Base-by-base conservation (phyloP, 2,113 vertebrate species). In the Odontesthes bonariensis region DNA sequence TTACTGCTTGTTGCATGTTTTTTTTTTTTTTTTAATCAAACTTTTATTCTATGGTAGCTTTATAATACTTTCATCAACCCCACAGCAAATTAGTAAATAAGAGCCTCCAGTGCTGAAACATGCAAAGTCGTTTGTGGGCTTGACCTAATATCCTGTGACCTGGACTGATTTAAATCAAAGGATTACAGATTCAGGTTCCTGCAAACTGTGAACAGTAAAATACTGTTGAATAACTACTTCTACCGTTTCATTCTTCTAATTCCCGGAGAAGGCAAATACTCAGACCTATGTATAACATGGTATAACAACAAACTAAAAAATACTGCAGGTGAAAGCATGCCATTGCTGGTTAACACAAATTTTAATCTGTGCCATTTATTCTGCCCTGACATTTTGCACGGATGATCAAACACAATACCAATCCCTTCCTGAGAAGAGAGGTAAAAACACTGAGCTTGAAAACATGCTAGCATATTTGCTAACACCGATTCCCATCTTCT, bases 121-220 rank as follows among this genome's bases (percentile, higher is more conserved):
- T 44, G 62, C 53, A 52, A 9, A 33, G 5, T 1, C 8, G 52
- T 58, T 27, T 72, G 17, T 14, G 6, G 35, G 62, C 10, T 59
- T 79, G 59, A 70, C 66, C 63, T 68, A 72, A 72, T 44, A 77
- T 56, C 53, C 63, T 40, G 20, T 73, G 60, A 81, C 35, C 60
- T 54, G 38, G 55, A 22, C 8, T 51, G 17, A 68, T 59, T 32
- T 35, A 33, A 70, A 55, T 61, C 63, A 58, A 38, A 13, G 65
- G 38, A 59, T 47, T 57, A 49, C 22, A 64, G 22, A 35, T 46
- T 33, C 52, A 54, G 16, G n/a, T 65, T 71, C 13, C 33, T 64
- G 55, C 52, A 61, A 38, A 62, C 68, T 54, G 33, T 44, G 44
- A 49, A 62, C 46, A 47, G 55, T 1, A 38, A 6, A n/a, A 13